Percentiles rank a stretch among this genome's conserved stretches.
Evolutionary conservation across 2,888 invertebrate genomes (phyloP).

Genomic region (Sinopyrophorus schimmeli): DNA sequence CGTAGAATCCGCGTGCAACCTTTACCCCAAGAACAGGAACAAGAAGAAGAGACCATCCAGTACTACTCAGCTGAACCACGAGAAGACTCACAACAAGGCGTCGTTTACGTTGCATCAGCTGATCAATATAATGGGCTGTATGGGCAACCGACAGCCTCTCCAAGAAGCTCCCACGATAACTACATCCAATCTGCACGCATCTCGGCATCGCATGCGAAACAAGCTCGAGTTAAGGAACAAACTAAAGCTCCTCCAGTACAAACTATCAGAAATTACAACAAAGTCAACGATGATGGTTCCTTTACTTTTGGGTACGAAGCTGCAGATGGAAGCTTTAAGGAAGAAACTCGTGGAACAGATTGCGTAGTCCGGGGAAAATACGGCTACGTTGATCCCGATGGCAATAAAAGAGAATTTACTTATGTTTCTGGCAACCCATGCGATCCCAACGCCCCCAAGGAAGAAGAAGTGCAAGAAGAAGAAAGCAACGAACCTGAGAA

Average conservation of each 20-base stretch:
- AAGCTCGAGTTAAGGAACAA: slow-evolving; percentile 59
- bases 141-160: slow-evolving; percentile 53
- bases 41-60: slow-evolving; percentile 55
- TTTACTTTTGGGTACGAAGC: slow-evolving; percentile 86
- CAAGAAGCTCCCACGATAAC: slow-evolving; percentile 45
- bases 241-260: slow-evolving; percentile 74
- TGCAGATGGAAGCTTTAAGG: slow-evolving; percentile 84
- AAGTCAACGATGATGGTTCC: slow-evolving; percentile 80
- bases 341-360: slow-evolving; percentile 82
- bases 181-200: slow-evolving; percentile 37
- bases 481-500: slow-evolving; percentile 61
- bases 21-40: slow-evolving; percentile 54
- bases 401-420: slow-evolving; percentile 82
- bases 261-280: slow-evolving; percentile 82
- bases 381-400: slow-evolving; percentile 85
- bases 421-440: slow-evolving; percentile 86
- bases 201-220: slow-evolving; percentile 15
- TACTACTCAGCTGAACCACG: slow-evolving; percentile 55
- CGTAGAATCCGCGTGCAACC: slow-evolving; percentile 59
- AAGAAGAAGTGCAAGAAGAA: slow-evolving; percentile 61
- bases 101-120: slow-evolving; percentile 54
- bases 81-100: slow-evolving; percentile 46
- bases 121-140: slow-evolving; percentile 57
- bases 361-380: slow-evolving; percentile 87
- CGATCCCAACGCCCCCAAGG: slow-evolving; percentile 79